These are phyloP conservation scores for Chaetodon trifascialis DNA, from an alignment of 2,113 vertebrate genomes.

Conservation along the genomic window DNA sequence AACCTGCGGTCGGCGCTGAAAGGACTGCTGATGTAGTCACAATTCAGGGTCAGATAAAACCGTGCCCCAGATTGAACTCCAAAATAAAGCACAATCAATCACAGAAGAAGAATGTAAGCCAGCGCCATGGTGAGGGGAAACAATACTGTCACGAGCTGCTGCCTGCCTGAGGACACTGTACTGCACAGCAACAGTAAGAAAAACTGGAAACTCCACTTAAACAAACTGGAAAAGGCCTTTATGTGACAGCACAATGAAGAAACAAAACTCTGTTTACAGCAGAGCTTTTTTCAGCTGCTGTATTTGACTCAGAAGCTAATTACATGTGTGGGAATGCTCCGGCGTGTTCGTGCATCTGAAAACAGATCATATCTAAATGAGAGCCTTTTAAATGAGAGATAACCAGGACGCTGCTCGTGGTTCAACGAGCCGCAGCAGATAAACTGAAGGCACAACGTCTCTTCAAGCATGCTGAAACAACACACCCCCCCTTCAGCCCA, in stretches of 20 bases:
- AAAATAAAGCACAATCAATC: slow-evolving; percentile 51
- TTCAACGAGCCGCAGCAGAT: neutral
- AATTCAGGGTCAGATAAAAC: slow-evolving; percentile 44
- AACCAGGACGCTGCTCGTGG: neutral
- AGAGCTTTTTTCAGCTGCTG: neutral
- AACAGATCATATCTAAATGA: neutral
- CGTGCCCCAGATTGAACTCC: slow-evolving; percentile 41
- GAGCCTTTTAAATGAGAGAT: neutral
- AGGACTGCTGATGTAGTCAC: slow-evolving; percentile 26
- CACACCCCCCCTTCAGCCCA: neutral
- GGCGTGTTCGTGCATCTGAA: neutral
- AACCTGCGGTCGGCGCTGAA: slow-evolving; percentile 26
- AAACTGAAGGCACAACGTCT: neutral
- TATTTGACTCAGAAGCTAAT: neutral
- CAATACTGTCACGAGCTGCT: slow-evolving; percentile 29
- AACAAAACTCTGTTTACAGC: neutral
- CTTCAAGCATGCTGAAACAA: neutral
- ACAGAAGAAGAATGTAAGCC: slow-evolving; percentile 43
- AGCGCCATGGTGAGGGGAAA: neutral
- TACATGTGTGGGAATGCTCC: neutral
- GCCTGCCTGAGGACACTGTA: slow-evolving; percentile 9
- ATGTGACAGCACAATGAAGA: slow-evolving; percentile 25
- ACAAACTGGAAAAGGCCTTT: slow-evolving; percentile 17
- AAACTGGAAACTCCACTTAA: slow-evolving; percentile 44
- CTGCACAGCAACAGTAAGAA: slow-evolving; percentile 17